Evolutionary conservation across 1,140 invertebrate genomes (phyloP), one percentile per base, ranked within the genome.

Genomic region (Ectropis grisescens): DNA sequence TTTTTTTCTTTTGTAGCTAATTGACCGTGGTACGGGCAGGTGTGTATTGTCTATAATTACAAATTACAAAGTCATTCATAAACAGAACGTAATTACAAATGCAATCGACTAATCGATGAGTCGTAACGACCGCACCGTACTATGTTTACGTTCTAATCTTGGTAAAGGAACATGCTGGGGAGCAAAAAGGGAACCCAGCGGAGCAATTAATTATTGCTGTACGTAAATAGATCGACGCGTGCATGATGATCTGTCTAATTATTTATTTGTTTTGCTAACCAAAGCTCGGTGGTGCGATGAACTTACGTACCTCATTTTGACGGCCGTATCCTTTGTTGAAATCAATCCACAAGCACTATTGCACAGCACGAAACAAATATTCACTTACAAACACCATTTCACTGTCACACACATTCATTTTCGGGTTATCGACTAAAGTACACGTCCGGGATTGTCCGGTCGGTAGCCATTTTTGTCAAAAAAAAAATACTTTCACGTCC

Each of bases 231-330:
- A 62, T 54, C 59, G 48, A 66, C 49, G 52, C 53, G 40, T 57
- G 45, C 36, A 58, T 45, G 37, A 52, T 53, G 31, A 32, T 42
- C 33, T 11, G 28, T 43, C 27, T 56, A 58, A 60, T 66, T 66
- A 76, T 76, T 72, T 74, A 70, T 72, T 70, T 78, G 60, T 74
- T 72, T 74, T 78, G 58, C 47, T 60, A 55, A 61, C 44, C 38
- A 74, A 80, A 75, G 60, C 56, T 64, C 52, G 30, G 39, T 38
- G 50, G 68, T 59, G 47, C 68, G 69, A 70, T 74, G 67, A 75
- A 75, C 69, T 58, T 49, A 76, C 75, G 39, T 72, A 80, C 75
- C 75, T 80, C 75, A 80, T 80, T 71, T 78, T 78, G 67, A 62
- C 34, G 58, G 50, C 69, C 30, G 51, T 60, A 65, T 72, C 70